Evolutionary conservation across 2,113 vertebrate genomes (phyloP).

Genomic region (Leptodactylus fuscus): DNA sequence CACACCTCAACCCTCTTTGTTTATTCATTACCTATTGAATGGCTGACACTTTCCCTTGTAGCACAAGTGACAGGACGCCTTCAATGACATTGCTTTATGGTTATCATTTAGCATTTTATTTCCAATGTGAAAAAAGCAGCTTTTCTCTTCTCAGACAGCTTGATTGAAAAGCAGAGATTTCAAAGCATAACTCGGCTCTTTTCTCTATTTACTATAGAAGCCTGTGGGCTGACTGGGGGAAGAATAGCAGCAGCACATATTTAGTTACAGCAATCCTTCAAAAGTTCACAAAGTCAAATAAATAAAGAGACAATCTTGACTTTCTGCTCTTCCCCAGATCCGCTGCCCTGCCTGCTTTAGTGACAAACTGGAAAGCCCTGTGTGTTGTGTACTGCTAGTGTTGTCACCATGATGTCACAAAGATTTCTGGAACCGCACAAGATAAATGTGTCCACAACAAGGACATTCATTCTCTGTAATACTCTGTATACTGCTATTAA

Average conservation of each 20-base stretch:
- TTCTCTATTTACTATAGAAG: conserved; percentile 62
- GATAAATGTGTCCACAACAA: conserved; percentile 21
- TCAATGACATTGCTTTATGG: conserved; percentile 58
- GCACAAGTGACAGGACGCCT: conserved; percentile 56
- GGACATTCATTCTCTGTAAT: no score
- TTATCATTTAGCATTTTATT: conserved; percentile 59
- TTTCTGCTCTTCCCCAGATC: conserved; percentile 58
- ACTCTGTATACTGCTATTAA: neutral
- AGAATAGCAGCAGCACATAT: conserved; percentile 61
- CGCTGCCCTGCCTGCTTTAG: conserved; percentile 55
- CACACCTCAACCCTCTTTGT: conserved; percentile 47
- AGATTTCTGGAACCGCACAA: conserved; percentile 18
- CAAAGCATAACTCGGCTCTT: conserved; percentile 57
- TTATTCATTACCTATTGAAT: conserved; percentile 59
- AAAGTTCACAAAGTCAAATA: conserved; percentile 63
- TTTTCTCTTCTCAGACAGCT: conserved; percentile 59
- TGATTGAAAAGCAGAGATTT: conserved; percentile 62
- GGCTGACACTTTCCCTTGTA: conserved; percentile 57
- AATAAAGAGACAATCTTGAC: conserved; percentile 61
- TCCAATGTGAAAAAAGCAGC: conserved; percentile 43
- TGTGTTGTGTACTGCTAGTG: conserved; percentile 9
- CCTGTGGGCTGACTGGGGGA: conserved; percentile 63
- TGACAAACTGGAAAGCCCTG: conserved; percentile 56
- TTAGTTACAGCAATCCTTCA: conserved; percentile 64
- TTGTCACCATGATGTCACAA: conserved; percentile 47